These are phyloP conservation scores for Chaetura pelagica DNA, from an alignment of 2,113 vertebrate species.

Conservation along the genomic window DNA sequence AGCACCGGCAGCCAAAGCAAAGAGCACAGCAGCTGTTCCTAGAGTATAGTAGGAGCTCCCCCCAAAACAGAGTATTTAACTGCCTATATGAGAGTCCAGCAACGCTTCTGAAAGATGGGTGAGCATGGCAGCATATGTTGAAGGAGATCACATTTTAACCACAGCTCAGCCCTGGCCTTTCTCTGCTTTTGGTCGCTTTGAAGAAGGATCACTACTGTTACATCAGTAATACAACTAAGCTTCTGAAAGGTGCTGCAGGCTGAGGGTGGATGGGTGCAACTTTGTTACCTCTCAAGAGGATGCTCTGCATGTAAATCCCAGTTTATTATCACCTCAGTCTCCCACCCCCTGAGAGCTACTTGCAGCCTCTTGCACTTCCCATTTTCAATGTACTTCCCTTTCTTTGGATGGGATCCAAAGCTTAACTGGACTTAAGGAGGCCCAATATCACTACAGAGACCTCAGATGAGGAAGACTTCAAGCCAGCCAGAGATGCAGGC, in stretches of 20 bases:
- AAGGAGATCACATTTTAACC: background rate
- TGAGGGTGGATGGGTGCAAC: background rate
- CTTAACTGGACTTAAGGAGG: slow-evolving; percentile 3
- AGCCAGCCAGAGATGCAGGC: background rate
- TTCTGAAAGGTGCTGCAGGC: background rate
- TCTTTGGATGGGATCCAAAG: slow-evolving; percentile 2
- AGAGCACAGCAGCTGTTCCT: background rate
- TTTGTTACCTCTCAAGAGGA: background rate
- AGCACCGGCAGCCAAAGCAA: slow-evolving; percentile 3
- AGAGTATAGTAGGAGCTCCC: background rate
- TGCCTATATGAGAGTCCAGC: background rate
- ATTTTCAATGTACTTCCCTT: background rate
- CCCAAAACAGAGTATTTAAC: background rate
- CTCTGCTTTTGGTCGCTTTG: background rate
- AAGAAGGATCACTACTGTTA: background rate
- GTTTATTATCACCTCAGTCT: background rate
- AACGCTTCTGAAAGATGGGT: background rate
- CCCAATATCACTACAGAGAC: background rate
- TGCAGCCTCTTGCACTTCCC: background rate
- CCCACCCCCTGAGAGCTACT: background rate
- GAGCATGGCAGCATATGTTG: background rate
- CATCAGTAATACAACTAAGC: background rate
- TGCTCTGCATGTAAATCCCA: background rate
- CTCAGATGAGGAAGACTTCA: background rate
- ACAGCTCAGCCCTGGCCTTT: background rate